These are phyloP conservation scores for Nasonia longicornis DNA, from an alignment of 1,140 invertebrate genomes.

Conservation along the genomic window DNA sequence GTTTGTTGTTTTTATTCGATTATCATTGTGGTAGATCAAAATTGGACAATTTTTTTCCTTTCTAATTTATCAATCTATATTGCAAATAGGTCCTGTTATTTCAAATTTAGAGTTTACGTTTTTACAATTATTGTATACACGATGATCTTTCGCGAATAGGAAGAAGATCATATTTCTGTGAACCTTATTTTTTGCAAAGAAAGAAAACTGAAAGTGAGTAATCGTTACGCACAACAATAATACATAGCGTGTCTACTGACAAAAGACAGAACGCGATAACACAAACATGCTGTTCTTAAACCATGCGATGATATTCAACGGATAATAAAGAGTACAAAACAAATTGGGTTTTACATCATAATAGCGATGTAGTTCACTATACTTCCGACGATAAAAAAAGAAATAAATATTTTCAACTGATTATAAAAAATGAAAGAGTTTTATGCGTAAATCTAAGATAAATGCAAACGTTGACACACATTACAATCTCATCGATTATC, in stretches of 20 bases:
- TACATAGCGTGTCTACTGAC: background rate
- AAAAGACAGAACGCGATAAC: background rate
- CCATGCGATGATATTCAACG: slow-evolving; percentile 4
- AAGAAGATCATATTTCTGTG: background rate
- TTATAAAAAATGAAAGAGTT: slow-evolving; percentile 4
- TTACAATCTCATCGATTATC: background rate
- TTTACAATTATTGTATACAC: slow-evolving; percentile 39
- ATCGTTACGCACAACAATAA: background rate
- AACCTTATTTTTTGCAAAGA: background rate
- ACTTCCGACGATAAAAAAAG: background rate
- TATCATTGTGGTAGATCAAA: slow-evolving; percentile 52
- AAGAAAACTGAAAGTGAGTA: background rate
- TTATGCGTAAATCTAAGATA: slow-evolving; percentile 15
- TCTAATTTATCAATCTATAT: slow-evolving; percentile 60
- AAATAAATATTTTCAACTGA: slow-evolving; percentile 14
- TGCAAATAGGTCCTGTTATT: slow-evolving; percentile 59
- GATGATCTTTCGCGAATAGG: background rate
- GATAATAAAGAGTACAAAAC: slow-evolving; percentile 57
- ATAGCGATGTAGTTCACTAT: background rate
- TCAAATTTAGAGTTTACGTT: slow-evolving; percentile 60
- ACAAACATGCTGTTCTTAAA: slow-evolving; percentile 1
- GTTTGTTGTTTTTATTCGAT: slow-evolving; percentile 48
- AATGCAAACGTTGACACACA: slow-evolving; percentile 26
- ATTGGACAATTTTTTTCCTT: slow-evolving; percentile 52
- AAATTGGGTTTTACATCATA: slow-evolving; percentile 43